Conservation (phyloP, 2,113 vertebrate species). For the Rousettus leschenaultii region DNA sequence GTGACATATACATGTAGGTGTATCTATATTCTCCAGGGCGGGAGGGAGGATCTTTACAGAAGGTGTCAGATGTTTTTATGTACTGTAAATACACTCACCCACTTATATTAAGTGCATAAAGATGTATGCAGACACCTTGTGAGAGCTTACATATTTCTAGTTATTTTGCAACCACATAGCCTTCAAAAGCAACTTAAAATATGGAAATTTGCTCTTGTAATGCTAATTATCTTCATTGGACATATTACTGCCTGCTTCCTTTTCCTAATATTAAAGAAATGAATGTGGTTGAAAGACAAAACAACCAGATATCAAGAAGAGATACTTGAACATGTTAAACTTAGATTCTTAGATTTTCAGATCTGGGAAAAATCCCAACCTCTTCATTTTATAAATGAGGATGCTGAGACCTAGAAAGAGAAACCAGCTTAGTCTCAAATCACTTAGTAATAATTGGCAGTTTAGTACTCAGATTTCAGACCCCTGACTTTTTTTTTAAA, state of each 20-base stretch:
- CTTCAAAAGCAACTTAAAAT: conserved; percentile 26
- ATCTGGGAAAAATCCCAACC: background rate
- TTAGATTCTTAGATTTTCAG: conserved; percentile 38
- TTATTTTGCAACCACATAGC: background rate
- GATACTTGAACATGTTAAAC: background rate
- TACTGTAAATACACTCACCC: background rate
- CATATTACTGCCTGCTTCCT: background rate
- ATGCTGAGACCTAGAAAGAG: background rate
- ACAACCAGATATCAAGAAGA: background rate
- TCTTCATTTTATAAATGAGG: conserved; percentile 19
- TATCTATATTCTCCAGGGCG: background rate
- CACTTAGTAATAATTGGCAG: conserved; percentile 13
- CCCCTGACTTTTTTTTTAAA: background rate
- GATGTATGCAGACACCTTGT: background rate
- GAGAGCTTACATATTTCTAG: background rate
- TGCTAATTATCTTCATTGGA: background rate
- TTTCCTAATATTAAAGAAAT: conserved; percentile 30
- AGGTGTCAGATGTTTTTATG: conserved; percentile 1
- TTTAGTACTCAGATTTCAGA: conserved; percentile 41
- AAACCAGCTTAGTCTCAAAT: background rate
- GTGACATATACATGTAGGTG: background rate
- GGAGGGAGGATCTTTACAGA: background rate
- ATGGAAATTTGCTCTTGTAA: background rate
- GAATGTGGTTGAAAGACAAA: background rate
- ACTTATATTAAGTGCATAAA: conserved; percentile 9